Percentiles rank a stretch among this genome's conserved stretches.
These are phyloP conservation scores for Macroglossus sobrinus DNA, from an alignment of 2,113 vertebrate species.

Conservation along the genomic window DNA sequence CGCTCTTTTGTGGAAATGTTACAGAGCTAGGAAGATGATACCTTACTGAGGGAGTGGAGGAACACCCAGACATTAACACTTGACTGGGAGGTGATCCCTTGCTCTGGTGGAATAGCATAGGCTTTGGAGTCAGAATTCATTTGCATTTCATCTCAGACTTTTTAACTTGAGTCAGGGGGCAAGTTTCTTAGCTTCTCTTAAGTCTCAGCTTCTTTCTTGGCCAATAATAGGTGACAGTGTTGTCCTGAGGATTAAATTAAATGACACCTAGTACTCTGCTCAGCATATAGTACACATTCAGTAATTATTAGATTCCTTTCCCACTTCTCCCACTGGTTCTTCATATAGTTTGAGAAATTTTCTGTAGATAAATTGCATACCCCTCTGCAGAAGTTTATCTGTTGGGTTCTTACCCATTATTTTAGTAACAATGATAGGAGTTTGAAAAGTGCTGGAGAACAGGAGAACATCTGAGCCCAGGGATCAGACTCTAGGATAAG, in stretches of 20 bases:
- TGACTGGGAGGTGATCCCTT: background rate
- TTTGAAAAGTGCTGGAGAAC: constrained; percentile 25
- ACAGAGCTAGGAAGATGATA: background rate
- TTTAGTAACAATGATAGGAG: constrained; percentile 33
- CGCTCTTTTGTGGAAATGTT: constrained; percentile 17
- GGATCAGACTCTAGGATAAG: constrained; percentile 68
- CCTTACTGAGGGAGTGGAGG: background rate
- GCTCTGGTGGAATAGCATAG: background rate
- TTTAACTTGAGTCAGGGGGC: background rate
- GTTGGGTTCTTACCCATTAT: constrained; percentile 33
- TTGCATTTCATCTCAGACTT: constrained; percentile 22
- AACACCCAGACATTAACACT: background rate
- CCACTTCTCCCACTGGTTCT: background rate
- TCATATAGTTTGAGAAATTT: background rate
- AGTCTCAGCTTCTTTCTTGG: background rate
- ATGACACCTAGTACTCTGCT: background rate
- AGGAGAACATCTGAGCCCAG: constrained; percentile 63
- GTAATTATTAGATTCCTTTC: constrained; percentile 5
- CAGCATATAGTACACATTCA: background rate
- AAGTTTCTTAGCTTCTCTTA: constrained; percentile 14
- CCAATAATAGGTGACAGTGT: background rate
- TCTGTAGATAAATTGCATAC: background rate
- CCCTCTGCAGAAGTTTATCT: background rate
- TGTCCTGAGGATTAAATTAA: background rate
- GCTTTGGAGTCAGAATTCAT: background rate